Percentiles rank a stretch among this genome's conserved stretches.
Evolutionary conservation across 1,140 invertebrate species (phyloP).

Genomic region (Drosophila oshimai): DNA sequence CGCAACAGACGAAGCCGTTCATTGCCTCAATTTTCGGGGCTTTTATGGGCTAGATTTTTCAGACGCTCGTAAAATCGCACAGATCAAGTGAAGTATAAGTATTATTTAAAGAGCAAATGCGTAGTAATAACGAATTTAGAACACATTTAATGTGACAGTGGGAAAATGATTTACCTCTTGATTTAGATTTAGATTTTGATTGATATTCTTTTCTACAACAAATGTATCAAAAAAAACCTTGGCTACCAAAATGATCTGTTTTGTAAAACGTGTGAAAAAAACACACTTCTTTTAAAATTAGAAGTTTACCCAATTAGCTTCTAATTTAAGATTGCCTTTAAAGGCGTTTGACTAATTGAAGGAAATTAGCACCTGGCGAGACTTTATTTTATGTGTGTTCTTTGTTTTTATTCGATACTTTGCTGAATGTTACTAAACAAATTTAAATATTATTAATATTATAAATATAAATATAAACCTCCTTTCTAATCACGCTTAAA

Average conservation of each 20-base stretch:
- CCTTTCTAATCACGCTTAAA: neutral
- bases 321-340: slow-evolving; percentile 1
- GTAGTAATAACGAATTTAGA: slow-evolving; percentile 28
- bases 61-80: slow-evolving; percentile 35
- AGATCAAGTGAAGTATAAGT: slow-evolving; percentile 21
- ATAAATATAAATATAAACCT: too few species aligned
- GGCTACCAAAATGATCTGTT: neutral
- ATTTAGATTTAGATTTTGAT: too few species aligned
- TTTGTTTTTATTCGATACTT: neutral
- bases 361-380: slow-evolving; percentile 16
- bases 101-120: neutral
- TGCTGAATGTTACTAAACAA: too few species aligned
- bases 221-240: neutral
- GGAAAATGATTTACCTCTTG: too few species aligned
- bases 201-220: too few species aligned
- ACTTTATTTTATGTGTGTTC: neutral
- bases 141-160: slow-evolving; percentile 9
- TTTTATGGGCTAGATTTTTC: slow-evolving; percentile 36
- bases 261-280: neutral
- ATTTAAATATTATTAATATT: neutral
- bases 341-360: neutral
- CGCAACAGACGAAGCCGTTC: slow-evolving; percentile 21
- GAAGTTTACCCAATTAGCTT: neutral
- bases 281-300: neutral
- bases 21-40: slow-evolving; percentile 14